These are phyloP conservation scores for Tarsius wallacei DNA, from an alignment of 2,797 vertebrate species.

Conservation along the genomic window DNA sequence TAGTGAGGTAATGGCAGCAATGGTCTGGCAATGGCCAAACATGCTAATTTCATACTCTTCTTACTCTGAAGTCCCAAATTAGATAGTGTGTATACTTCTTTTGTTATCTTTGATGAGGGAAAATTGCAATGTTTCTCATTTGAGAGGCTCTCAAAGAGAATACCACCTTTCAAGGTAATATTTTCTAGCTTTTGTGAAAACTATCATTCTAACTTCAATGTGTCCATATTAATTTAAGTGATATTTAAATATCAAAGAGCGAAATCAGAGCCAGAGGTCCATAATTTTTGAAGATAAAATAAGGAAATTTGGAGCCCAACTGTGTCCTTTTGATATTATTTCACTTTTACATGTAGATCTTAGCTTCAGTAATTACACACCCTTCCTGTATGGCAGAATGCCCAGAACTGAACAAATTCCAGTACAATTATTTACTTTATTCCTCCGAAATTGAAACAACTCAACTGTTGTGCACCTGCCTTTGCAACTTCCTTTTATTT, in stretches of 20 bases:
- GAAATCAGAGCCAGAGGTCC: slow-evolving; percentile 36
- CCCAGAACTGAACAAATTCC: slow-evolving; percentile 90
- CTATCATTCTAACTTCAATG: slow-evolving; percentile 34
- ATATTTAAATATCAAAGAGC: slow-evolving; percentile 30
- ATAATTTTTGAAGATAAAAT: slow-evolving; percentile 70
- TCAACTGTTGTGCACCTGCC: slow-evolving; percentile 90
- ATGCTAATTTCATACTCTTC: background rate
- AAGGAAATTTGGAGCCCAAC: slow-evolving; percentile 80
- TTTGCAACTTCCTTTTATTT: slow-evolving; percentile 91
- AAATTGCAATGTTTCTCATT: slow-evolving; percentile 44
- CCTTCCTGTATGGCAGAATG: slow-evolving; percentile 91
- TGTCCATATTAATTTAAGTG: background rate
- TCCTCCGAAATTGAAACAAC: slow-evolving; percentile 90
- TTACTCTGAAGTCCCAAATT: slow-evolving; percentile 22
- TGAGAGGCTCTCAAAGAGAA: slow-evolving; percentile 24
- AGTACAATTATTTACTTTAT: slow-evolving; percentile 90
- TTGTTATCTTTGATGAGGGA: slow-evolving; percentile 54
- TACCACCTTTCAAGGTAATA: background rate
- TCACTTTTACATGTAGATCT: slow-evolving; percentile 86
- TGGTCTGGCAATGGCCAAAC: no score
- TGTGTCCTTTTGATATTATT: slow-evolving; percentile 84
- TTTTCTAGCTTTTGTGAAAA: slow-evolving; percentile 56
- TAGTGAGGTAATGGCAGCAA: no score
- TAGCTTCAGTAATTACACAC: slow-evolving; percentile 87
- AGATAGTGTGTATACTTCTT: background rate